A percentile compares a stretch with the other conserved stretches of the same genome.
These are phyloP conservation scores for Chiloscyllium plagiosum DNA, from an alignment of 2,113 vertebrate genomes.

Conservation along the genomic window DNA sequence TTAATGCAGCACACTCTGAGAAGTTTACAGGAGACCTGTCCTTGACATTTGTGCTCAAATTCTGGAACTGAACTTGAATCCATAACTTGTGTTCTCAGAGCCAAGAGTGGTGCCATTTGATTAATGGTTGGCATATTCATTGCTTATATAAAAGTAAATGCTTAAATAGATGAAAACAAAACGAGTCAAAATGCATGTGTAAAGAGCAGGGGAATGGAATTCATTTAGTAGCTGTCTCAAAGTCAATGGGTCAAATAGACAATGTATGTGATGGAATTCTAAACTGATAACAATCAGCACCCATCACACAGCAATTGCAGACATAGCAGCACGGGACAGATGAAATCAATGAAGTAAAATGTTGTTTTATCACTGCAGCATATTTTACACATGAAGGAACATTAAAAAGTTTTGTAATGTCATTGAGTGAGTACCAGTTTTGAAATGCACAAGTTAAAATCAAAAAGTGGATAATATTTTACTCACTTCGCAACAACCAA, in stretches of 20 bases:
- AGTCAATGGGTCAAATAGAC: neutral
- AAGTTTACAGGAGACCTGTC: no score
- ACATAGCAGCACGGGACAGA: neutral
- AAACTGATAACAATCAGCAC: neutral
- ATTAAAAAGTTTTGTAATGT: conserved; percentile 1
- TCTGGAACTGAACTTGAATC: no score
- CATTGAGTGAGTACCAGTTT: neutral
- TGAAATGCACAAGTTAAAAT: conserved; percentile 1
- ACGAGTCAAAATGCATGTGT: neutral
- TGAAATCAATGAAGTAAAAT: conserved; percentile 3
- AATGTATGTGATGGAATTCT: neutral
- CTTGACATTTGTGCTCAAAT: no score
- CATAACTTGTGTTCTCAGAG: no score
- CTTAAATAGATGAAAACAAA: neutral
- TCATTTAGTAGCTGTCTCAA: neutral
- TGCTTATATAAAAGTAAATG: neutral
- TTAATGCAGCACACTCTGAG: no score
- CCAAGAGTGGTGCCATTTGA: no score
- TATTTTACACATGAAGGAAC: neutral
- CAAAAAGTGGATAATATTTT: neutral
- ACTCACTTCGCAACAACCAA: neutral
- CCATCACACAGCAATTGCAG: neutral
- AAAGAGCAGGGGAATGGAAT: neutral
- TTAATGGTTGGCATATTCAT: no score
- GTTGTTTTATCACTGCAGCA: neutral